Evolutionary conservation across 2,888 invertebrate genomes (phyloP).

Genomic region (Ectemnius cavifrons): DNA sequence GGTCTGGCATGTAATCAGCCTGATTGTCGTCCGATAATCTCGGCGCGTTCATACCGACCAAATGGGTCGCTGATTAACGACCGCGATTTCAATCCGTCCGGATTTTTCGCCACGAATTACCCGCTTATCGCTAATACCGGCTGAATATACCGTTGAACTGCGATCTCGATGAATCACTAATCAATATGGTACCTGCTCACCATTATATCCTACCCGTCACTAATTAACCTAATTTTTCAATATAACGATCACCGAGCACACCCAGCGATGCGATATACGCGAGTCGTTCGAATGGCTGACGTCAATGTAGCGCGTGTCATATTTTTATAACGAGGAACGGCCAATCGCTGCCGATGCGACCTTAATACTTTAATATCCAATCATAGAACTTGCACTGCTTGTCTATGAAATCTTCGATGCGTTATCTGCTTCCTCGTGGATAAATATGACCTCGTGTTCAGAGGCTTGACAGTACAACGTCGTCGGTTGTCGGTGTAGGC

Average conservation of each 20-base stretch:
- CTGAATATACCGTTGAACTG: too few relatives aligned
- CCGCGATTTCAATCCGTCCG: background rate
- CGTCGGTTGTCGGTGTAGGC: background rate
- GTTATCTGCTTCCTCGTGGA: slow-evolving; percentile 37
- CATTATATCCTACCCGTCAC: too few relatives aligned
- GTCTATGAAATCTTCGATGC: slow-evolving; percentile 55
- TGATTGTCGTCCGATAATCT: slow-evolving; percentile 36
- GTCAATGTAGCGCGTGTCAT: background rate
- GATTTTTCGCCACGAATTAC: slow-evolving; percentile 8
- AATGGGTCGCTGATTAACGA: slow-evolving; percentile 18
- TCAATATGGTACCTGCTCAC: too few relatives aligned
- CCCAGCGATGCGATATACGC: background rate
- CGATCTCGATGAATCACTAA: too few relatives aligned
- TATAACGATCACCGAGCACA: slow-evolving; percentile 1
- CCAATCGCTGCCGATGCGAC: too few relatives aligned
- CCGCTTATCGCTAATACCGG: background rate
- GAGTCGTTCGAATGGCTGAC: background rate
- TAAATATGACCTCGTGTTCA: slow-evolving; percentile 45
- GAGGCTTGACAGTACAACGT: slow-evolving; percentile 20
- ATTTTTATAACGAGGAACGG: background rate
- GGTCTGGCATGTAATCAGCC: slow-evolving; percentile 34
- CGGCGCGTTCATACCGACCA: slow-evolving; percentile 27
- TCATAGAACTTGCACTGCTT: slow-evolving; percentile 16
- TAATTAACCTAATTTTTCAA: too few relatives aligned
- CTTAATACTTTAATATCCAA: too few relatives aligned